These are phyloP conservation scores for Therioaphis trifolii DNA, from an alignment of 2,888 invertebrate genomes.

Conservation along the genomic window DNA sequence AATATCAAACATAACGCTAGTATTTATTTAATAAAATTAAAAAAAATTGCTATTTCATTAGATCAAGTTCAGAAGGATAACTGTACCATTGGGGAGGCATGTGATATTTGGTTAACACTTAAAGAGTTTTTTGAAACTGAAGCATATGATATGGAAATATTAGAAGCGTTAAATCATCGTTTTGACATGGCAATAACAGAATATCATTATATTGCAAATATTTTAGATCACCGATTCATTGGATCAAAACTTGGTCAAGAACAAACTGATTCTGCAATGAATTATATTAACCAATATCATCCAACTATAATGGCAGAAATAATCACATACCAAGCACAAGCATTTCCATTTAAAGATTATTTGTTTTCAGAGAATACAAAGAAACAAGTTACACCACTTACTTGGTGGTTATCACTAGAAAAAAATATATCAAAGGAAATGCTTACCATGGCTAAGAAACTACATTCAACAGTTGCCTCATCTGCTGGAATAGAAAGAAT, in stretches of 20 bases:
- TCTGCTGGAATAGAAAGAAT: constrained; percentile 6
- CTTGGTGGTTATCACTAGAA: neutral
- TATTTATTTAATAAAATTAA: neutral
- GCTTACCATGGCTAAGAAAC: neutral
- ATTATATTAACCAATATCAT: neutral
- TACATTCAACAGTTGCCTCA: neutral
- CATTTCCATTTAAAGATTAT: neutral
- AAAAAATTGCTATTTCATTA: constrained; percentile 12
- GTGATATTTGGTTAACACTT: no score
- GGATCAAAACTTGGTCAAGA: neutral
- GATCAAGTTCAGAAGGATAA: no score
- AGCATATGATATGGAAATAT: no score
- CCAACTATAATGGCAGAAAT: neutral
- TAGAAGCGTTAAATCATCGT: no score
- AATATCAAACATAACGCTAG: neutral
- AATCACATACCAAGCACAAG: neutral
- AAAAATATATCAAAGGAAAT: neutral
- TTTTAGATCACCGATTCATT: no score
- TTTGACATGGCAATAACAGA: no score
- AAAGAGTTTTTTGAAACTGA: no score
- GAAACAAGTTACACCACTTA: neutral
- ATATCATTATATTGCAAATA: no score
- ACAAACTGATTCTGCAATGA: neutral
- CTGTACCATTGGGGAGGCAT: no score
- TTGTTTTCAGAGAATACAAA: neutral